A percentile compares a stretch with the other conserved stretches of the same genome.
Conservation (phyloP, 2,888 invertebrate species). For the Callyntrura sp. region DNA sequence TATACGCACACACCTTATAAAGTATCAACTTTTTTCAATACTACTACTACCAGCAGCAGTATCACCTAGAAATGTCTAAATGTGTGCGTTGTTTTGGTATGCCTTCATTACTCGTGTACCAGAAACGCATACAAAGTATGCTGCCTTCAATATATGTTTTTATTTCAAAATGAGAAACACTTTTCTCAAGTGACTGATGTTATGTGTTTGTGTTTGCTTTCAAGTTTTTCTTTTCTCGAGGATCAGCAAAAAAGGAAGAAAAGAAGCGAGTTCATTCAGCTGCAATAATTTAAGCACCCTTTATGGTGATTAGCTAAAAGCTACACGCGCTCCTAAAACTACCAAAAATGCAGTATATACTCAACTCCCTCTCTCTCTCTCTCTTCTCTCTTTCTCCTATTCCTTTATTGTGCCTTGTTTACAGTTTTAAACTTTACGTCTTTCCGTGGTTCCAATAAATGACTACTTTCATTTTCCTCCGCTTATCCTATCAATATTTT, state of each 20-base stretch:
- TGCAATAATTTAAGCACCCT: constrained; percentile 80
- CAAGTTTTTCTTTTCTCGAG: constrained; percentile 25
- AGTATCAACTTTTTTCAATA: constrained; percentile 64
- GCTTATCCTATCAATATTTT: constrained; percentile 47
- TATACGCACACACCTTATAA: constrained; percentile 46
- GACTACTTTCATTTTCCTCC: constrained; percentile 52
- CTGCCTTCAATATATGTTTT: constrained; percentile 49
- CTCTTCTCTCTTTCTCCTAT: background rate
- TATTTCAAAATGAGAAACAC: constrained; percentile 72
- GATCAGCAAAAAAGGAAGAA: constrained; percentile 55
- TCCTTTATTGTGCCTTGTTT: constrained; percentile 49
- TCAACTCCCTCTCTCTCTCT: constrained; percentile 23
- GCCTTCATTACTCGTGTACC: constrained; percentile 20
- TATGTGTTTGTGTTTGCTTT: constrained; percentile 48
- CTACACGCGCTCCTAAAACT: constrained; percentile 68
- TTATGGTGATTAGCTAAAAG: constrained; percentile 78
- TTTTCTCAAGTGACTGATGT: constrained; percentile 74
- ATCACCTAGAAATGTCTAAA: background rate
- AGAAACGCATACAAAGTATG: constrained; percentile 22
- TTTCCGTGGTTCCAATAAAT: constrained; percentile 70
- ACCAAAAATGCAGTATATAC: constrained; percentile 32
- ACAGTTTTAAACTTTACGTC: constrained; percentile 69
- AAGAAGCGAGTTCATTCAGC: constrained; percentile 75
- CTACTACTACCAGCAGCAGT: background rate
- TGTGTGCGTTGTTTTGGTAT: background rate